Percentiles rank a stretch among this genome's conserved stretches.
phyloP scores from a whole-genome alignment of 2,888 invertebrate species.

The Limnephilus lunatus region DNA sequence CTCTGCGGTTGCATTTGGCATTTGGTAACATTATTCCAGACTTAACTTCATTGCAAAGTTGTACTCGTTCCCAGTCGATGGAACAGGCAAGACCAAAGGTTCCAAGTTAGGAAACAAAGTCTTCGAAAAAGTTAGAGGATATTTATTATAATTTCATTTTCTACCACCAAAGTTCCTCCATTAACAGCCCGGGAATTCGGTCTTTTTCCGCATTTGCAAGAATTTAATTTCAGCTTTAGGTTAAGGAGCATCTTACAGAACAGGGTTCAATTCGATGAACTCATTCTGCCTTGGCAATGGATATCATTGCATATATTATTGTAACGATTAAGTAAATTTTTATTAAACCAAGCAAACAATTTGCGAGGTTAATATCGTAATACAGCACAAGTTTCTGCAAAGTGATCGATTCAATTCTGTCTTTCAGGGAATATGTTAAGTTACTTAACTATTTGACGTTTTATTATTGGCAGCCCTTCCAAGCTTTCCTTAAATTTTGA shows the following conservation, averaged over 20 bases:
- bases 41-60: conserved; percentile 5
- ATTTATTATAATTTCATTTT: conserved; percentile 65
- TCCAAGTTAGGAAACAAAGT: not conserved
- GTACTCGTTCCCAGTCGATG: not conserved
- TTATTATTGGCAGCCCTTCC: too few species aligned
- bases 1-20: not conserved
- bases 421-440: too few species aligned
- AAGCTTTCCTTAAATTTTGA: too few species aligned
- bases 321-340: not conserved
- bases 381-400: not conserved
- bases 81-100: not conserved
- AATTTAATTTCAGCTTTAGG: conserved; percentile 41
- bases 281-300: not conserved
- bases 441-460: too few species aligned
- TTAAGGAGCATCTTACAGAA: conserved; percentile 6
- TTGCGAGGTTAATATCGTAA: not conserved
- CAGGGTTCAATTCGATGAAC: not conserved
- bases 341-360: not conserved
- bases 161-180: conserved; percentile 60
- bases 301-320: not conserved
- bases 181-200: conserved; percentile 54
- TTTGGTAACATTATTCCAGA: not conserved
- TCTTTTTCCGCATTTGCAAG: conserved; percentile 45
- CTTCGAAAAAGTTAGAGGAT: conserved; percentile 53
- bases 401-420: too few species aligned